Base-by-base conservation (phyloP, 1,140 invertebrate genomes). In the Penaeus vannamei region DNA sequence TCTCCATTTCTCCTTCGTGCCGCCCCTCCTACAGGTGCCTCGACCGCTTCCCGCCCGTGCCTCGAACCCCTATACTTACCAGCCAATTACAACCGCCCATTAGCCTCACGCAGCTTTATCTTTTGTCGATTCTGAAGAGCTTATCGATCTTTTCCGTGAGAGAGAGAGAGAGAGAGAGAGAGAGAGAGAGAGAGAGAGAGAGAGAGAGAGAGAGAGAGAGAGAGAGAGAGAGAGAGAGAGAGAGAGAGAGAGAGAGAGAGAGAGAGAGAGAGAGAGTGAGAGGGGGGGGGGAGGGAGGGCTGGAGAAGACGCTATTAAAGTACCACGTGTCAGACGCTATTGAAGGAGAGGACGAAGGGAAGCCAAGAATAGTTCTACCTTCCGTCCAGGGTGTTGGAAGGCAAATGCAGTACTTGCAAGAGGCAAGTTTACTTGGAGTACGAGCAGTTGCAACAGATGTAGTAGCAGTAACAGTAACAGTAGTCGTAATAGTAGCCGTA, bases 111-210 rank as follows among this genome's bases (percentile, higher is more conserved):
- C 46, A 53, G 53, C 53, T 53, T 53, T 53, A 53, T 53, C 53
- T 14, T 53, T 53, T 53, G 53, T 53, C 53, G 53, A 53, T 53
- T 53, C 53, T 53, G 53, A 53, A 53, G 53, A 53, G 53, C 53
- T 81, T 81, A 42, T 81, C n/a, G n/a, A 29, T 81, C 66, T 72
- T 20, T 20, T 72, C 66, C 66, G n/a, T 29, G 66, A 32, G 20
- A 72, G 66, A 20, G 66, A 72, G 66, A 32, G 66, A 22, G 66
- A 32, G 66, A 72, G 17, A 20, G 66, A 22, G 66, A 72, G 79
- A 81, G 46, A 81, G 23, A 17, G 79, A 29, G 79, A 42, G 12
- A 81, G 42, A 19, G 32, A 72, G 32, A 12, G n/a, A n/a, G 32
- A 19, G 32, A 72, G 32, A 12, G n/a, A n/a, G 32, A 19, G 32